Evolutionary conservation across 2,797 vertebrate species (phyloP).

Genomic region (Neoniphon sammara): DNA sequence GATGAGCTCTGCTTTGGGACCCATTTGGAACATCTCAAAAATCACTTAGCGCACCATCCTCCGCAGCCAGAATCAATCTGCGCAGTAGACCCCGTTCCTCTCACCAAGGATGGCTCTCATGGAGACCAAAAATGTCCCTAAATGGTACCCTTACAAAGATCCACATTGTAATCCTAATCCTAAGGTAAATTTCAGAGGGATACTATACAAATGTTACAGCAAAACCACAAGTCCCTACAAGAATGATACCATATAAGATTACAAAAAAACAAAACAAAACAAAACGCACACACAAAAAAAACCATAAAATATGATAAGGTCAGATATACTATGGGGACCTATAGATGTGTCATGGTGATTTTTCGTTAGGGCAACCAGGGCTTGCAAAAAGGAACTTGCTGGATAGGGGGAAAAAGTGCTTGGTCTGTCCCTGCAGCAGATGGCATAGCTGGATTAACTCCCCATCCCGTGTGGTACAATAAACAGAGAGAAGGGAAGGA

Average conservation of each 20-base stretch:
- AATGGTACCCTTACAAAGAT: background rate
- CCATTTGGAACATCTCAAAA: constrained; percentile 85
- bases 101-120: constrained; percentile 17
- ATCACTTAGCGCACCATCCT: constrained; percentile 82
- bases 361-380: background rate
- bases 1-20: constrained; percentile 82
- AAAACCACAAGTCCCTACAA: too few species aligned
- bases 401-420: constrained; percentile 5
- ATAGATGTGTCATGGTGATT: background rate
- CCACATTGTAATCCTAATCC: too few species aligned
- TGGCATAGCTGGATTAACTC: constrained; percentile 60
- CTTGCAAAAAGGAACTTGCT: background rate
- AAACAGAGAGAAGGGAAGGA: constrained; percentile 39
- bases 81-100: constrained; percentile 50
- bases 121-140: constrained; percentile 34
- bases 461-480: constrained; percentile 23
- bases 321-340: too few species aligned
- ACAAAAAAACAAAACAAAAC: too few species aligned
- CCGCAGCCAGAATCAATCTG: constrained; percentile 78
- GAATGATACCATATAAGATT: too few species aligned
- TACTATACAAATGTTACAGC: too few species aligned
- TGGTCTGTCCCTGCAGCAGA: constrained; percentile 42
- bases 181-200: too few species aligned
- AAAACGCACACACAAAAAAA: too few species aligned
- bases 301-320: too few species aligned